Evolutionary conservation across 2,888 invertebrate species (phyloP).

Genomic region (Endotricha flammealis): DNA sequence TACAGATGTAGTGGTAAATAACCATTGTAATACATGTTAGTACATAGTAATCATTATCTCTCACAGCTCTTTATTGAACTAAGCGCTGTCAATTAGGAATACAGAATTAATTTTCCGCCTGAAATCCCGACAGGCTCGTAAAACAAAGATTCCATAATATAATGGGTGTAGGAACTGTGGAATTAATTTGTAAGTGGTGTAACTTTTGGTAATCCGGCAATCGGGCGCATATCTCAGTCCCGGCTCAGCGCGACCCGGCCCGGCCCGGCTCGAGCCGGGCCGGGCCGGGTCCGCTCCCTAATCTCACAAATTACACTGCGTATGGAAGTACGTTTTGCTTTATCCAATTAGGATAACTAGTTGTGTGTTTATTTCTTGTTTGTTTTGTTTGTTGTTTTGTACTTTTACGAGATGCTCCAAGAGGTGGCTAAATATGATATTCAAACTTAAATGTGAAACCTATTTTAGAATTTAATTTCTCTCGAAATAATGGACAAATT

Average conservation of each 20-base stretch:
- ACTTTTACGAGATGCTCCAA: no score
- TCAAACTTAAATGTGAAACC: no score
- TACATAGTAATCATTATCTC: no score
- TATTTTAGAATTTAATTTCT: no score
- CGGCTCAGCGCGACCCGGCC: conserved; percentile 1
- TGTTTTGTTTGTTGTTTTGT: no score
- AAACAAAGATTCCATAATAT: background rate
- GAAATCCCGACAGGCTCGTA: conserved; percentile 7
- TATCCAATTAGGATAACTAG: conserved; percentile 4
- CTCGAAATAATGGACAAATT: no score
- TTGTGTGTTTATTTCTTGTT: background rate
- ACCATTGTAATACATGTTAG: no score
- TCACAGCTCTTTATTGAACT: no score
- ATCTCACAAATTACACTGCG: conserved; percentile 7
- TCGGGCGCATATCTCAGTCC: no score
- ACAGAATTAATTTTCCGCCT: conserved; percentile 9
- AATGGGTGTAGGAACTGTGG: conserved; percentile 1
- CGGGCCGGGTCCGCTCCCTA: background rate
- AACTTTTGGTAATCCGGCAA: conserved; percentile 7
- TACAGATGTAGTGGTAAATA: no score
- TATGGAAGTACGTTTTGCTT: background rate
- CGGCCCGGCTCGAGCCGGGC: conserved; percentile 2
- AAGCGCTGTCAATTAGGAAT: no score
- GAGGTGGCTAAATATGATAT: no score
- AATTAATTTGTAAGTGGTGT: conserved; percentile 15